Conservation (phyloP, 2,113 vertebrate genomes). For the Thalassarche chlororhynchos region DNA sequence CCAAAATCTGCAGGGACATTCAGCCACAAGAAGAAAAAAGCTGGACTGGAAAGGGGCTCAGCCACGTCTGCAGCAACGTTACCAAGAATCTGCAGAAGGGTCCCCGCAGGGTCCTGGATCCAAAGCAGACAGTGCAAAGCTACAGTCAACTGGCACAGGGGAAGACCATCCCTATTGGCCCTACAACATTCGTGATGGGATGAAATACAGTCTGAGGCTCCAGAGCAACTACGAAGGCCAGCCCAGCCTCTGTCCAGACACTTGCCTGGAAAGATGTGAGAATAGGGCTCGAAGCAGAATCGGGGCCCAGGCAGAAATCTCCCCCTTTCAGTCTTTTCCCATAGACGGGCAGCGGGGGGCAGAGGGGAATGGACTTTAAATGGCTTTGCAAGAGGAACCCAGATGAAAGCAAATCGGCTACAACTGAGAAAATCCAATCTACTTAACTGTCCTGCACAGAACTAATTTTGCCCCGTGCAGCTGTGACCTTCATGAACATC, state of each 20-base stretch:
- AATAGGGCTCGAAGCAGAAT: not conserved
- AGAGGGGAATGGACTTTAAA: slow-evolving; percentile 29
- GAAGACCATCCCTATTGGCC: not conserved
- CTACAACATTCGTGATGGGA: not conserved
- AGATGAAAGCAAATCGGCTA: slow-evolving; percentile 53
- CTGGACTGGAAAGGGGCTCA: not conserved
- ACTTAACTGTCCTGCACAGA: slow-evolving; percentile 45
- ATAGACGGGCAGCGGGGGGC: not conserved
- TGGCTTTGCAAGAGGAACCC: not conserved
- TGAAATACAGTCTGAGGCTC: not conserved
- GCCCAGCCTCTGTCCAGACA: not conserved
- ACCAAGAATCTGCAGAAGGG: not conserved
- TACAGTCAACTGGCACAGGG: not conserved
- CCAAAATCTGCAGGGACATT: not conserved
- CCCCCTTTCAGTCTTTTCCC: not conserved
- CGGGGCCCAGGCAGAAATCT: not conserved
- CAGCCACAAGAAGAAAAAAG: not conserved
- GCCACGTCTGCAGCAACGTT: rapidly evolving
- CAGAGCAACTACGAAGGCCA: not conserved
- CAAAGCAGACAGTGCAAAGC: not conserved
- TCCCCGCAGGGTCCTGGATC: not conserved
- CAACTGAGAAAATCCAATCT: slow-evolving; percentile 57
- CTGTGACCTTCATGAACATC: slow-evolving; percentile 35
- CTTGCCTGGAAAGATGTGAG: not conserved
- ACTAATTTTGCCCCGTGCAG: slow-evolving; percentile 51